Base-by-base conservation (phyloP, 2,113 vertebrate species). In the Formicarius rufipectus region DNA sequence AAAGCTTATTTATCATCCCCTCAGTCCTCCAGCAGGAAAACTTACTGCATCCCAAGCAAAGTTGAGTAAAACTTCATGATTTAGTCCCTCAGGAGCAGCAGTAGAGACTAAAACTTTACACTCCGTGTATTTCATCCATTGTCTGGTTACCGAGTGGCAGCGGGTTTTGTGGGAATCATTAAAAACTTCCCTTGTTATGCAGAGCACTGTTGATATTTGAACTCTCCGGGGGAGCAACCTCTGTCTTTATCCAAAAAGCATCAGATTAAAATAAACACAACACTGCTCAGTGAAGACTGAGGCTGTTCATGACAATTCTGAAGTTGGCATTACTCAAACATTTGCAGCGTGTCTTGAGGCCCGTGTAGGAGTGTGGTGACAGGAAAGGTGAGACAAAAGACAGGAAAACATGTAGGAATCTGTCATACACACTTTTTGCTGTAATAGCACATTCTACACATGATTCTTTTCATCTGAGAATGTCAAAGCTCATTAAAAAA, bases 371-470 rank as follows among this genome's bases (percentile, higher is more conserved):
- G 93, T 85, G 49, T 16, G 74, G 82, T 77, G 96, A 90, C 93
- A 94, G 77, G 64, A 84, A 90, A 94, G 86, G 90, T 88, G 80
- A 92, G 87, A 84, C 80, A 95, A 87, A 93, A 92, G 73, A 45
- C 64, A 67, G 74, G 58, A 79, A 92, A 85, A 69, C 50, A 84
- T 10, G 39, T 44, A 74, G 64, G 64, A 75, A 87, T 80, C 68
- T 87, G 89, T 92, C 81, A 91, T 33, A 62, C 14, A 81, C 40
- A 58, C 47, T 3, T 94, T 92, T 85, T 84, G 64, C 62, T 82
- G 12, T 47, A 84, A 92, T 75, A 82, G 69, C 72, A 62, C 85
- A 59, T 45, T 59, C 35, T 73, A 73, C 77, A 72, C 67, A 5
- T 87, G 86, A 64, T 82, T 84, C 22, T 50, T 89, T 87, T 92